Evolutionary conservation across 64 coral and sea anemone genomes (phyloP).

Genomic region (Montipora foliosa): DNA sequence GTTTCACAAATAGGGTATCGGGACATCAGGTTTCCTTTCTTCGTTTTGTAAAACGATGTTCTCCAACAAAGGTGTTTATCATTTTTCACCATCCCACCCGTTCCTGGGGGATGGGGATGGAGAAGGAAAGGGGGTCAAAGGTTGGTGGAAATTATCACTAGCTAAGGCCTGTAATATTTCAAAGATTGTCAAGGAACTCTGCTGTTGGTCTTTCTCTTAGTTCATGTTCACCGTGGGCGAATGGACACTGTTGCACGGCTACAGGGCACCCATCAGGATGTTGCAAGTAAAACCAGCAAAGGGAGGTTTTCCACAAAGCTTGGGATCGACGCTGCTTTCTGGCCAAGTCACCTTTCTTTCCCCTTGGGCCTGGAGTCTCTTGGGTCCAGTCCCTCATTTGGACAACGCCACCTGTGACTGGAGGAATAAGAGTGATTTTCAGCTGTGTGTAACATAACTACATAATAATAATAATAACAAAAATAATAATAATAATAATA

Average conservation of each 20-base stretch:
- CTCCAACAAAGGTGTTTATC: too few relatives aligned
- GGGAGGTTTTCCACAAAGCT: constrained; percentile 81
- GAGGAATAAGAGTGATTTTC: background rate
- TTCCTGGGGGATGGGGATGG: too few relatives aligned
- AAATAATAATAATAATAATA: too few relatives aligned
- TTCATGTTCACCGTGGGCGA: constrained; percentile 75
- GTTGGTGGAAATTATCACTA: too few relatives aligned
- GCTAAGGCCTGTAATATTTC: background rate
- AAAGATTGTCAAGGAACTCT: constrained; percentile 57
- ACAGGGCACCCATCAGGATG: constrained; percentile 90
- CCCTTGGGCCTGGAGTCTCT: constrained; percentile 34
- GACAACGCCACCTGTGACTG: constrained; percentile 55
- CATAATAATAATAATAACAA: too few relatives aligned
- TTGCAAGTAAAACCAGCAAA: constrained; percentile 84
- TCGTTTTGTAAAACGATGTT: too few relatives aligned
- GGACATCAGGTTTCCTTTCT: too few relatives aligned
- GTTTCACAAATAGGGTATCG: too few relatives aligned
- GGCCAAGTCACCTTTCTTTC: constrained; percentile 61
- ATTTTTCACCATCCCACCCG: too few relatives aligned
- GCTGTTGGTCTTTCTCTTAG: constrained; percentile 70
- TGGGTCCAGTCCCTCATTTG: constrained; percentile 83
- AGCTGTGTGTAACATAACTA: too few relatives aligned
- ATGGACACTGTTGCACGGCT: constrained; percentile 57
- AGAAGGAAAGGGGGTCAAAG: too few relatives aligned
- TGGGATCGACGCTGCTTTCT: constrained; percentile 53